These are phyloP conservation scores for Neoniphon sammara DNA, from an alignment of 2,797 vertebrate genomes.

Conservation along the genomic window DNA sequence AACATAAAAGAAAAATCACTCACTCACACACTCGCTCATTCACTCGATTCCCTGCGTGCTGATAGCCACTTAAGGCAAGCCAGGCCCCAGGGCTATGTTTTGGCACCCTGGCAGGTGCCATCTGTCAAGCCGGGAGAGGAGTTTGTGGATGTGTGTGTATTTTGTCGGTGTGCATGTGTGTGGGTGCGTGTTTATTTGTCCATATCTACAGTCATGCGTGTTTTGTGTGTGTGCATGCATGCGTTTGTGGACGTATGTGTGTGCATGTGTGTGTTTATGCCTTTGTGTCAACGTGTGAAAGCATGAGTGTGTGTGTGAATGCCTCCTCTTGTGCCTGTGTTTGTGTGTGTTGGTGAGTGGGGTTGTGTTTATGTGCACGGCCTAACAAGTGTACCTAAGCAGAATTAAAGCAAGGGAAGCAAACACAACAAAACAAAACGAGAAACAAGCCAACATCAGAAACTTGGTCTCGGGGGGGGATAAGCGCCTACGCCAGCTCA, in stretches of 20 bases:
- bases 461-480: conserved; percentile 18
- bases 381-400: conserved; percentile 14
- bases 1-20: conserved; percentile 62
- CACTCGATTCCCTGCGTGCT: conserved; percentile 59
- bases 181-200: conserved; percentile 48
- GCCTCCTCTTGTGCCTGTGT: background rate
- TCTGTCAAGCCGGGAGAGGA: conserved; percentile 67
- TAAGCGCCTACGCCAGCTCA: conserved; percentile 28
- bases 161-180: conserved; percentile 23
- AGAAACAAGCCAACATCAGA: conserved; percentile 15
- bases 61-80: conserved; percentile 74
- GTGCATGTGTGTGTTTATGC: background rate
- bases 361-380: conserved; percentile 1
- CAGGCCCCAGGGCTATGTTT: conserved; percentile 67
- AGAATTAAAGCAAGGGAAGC: conserved; percentile 14
- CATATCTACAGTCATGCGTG: conserved; percentile 24
- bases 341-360: conserved; percentile 10
- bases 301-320: conserved; percentile 43
- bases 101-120: conserved; percentile 72
- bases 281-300: conserved; percentile 11
- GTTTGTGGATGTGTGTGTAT: conserved; percentile 41
- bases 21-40: conserved; percentile 55
- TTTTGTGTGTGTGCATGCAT: background rate
- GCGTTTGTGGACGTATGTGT: background rate
- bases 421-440: conserved; percentile 13